Base-by-base conservation (phyloP, 2,797 vertebrate genomes). In the Paramormyrops hopkinsi region DNA sequence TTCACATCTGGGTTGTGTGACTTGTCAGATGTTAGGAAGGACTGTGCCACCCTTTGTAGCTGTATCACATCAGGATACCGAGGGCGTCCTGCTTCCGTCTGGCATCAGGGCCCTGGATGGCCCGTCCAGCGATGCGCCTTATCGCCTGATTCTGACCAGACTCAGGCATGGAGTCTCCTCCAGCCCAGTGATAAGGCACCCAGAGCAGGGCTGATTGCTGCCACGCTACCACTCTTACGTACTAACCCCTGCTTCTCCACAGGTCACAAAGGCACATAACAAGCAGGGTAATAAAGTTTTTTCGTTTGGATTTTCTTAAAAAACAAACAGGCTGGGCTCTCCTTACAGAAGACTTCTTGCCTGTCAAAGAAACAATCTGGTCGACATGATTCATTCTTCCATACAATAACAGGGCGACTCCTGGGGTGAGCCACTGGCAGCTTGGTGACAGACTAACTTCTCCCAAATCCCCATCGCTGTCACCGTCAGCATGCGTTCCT, bases 171-270 rank as follows among this genome's bases (percentile, higher is more conserved):
- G 41, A 51, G 87, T 11, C 76, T 37, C 87, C 0, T 0, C 89
- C 91, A 90, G 90, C 87, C 92, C 92, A 93, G 69, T 90, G 93
- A 94, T 94, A 93, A 94, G 79, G 84, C 41, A 5, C 83, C 85
- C 3, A 88, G 86, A 88, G 79, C 89, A 25, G 88, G 90, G 33
- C 86, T 84, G 92, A 94, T 91, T 92, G 91, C 62, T 59, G 11
- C 29, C 25, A 88, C 53, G 6, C 1, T 17, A 12, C 46, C 19
- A 14, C 25, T 69, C 62, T 33, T 69, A 69, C 65, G 37, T 37
- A 17, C 65, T 37, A 33, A 37, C 65, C 65, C 4, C 65, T 73
- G 29, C 65, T 14, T 73, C 65, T 73, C 12, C 1, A 29, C 19
- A 33, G 29, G 29, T 69, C 29, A 69, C 65, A 44, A 4, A n/a